These are phyloP conservation scores for Streblospio benedicti DNA, from an alignment of 1,140 invertebrate genomes.

Conservation along the genomic window DNA sequence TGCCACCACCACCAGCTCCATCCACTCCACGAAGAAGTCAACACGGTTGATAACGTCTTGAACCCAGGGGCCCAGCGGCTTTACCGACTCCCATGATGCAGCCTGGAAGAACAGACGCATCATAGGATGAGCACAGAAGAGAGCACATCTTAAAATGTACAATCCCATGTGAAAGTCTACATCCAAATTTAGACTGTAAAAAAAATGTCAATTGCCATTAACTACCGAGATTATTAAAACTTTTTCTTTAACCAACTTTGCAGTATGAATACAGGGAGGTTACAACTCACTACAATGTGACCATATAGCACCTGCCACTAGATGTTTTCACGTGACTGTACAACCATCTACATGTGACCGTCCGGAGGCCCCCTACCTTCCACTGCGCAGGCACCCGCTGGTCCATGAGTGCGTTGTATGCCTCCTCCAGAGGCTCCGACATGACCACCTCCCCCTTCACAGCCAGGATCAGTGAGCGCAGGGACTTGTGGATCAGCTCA, in stretches of 20 bases:
- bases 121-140: no score
- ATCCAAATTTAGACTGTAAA: no score
- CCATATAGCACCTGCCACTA: no score
- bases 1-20: conserved; percentile 18
- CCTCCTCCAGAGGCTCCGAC: conserved; percentile 72
- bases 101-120: conserved; percentile 23
- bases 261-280: no score
- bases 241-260: no score
- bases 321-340: no score
- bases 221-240: no score
- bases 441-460: conserved; percentile 75
- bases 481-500: conserved; percentile 57
- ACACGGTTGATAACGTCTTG: conserved; percentile 57
- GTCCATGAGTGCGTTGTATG: conserved; percentile 64
- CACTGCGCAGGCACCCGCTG: conserved; percentile 55
- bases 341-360: no score
- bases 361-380: no score
- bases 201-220: no score
- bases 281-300: no score
- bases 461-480: conserved; percentile 65
- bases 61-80: conserved; percentile 39
- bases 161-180: no score
- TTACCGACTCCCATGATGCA: conserved; percentile 39
- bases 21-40: conserved; percentile 55
- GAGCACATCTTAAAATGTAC: background rate